phyloP scores from a whole-genome alignment of 23 tunicate genomes.

The Styela plicata region DNA sequence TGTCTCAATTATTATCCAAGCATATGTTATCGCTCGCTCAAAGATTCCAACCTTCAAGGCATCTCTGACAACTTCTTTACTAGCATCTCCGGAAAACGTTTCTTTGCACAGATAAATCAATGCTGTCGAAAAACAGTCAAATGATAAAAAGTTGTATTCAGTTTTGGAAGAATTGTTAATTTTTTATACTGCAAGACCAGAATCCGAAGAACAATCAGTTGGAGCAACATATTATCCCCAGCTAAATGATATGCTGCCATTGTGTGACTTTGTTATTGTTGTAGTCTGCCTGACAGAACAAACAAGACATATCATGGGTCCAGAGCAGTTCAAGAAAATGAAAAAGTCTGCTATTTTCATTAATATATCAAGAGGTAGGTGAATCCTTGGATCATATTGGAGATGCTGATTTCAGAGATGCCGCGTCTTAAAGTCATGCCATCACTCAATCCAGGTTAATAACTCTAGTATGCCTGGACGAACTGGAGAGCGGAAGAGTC shows the following conservation, averaged over 20 bases:
- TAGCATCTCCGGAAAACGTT: not conserved
- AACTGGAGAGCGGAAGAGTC: not conserved
- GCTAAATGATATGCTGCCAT: constrained; percentile 78
- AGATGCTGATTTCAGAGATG: not conserved
- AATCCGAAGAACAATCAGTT: constrained; percentile 36
- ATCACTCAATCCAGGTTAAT: too few species aligned
- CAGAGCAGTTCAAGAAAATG: constrained; percentile 71
- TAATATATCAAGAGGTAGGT: constrained; percentile 76
- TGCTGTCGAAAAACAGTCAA: not conserved
- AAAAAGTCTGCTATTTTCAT: constrained; percentile 55
- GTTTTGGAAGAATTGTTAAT: too few species aligned
- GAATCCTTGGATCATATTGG: too few species aligned
- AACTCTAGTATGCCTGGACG: not conserved
- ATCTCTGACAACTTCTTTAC: not conserved
- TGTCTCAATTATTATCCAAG: not conserved
- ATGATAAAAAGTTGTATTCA: not conserved
- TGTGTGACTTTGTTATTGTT: constrained; percentile 76
- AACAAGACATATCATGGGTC: constrained; percentile 56
- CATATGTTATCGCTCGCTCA: not conserved
- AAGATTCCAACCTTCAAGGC: not conserved
- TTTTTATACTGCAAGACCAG: not conserved
- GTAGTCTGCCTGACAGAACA: constrained; percentile 53
- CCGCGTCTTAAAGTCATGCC: not conserved
- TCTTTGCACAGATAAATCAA: not conserved
- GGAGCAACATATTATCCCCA: constrained; percentile 48